Conservation (phyloP, 2,888 invertebrate genomes). For the Xestobium rufovillosum region DNA sequence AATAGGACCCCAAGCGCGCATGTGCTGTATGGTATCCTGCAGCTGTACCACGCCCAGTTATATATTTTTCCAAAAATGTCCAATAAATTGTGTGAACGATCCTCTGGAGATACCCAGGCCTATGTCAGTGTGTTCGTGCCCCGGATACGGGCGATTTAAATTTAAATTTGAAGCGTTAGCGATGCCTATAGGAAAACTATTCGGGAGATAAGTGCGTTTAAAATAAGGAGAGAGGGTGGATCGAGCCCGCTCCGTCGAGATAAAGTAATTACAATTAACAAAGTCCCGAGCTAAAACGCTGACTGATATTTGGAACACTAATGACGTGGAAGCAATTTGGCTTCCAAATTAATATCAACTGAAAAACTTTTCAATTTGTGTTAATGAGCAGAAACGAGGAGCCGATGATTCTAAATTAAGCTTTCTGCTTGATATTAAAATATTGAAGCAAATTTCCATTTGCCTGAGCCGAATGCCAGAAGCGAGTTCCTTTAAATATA, state of each 20-base stretch:
- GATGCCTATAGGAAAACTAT: too few relatives aligned
- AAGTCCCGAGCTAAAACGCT: constrained; percentile 27
- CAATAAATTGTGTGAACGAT: too few relatives aligned
- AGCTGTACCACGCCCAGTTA: too few relatives aligned
- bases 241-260: constrained; percentile 24
- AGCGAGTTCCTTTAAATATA: too few relatives aligned
- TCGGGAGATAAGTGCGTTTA: constrained; percentile 16
- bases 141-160: too few relatives aligned
- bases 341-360: constrained; percentile 33
- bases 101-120: too few relatives aligned
- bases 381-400: constrained; percentile 25
- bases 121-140: too few relatives aligned
- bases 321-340: constrained; percentile 37
- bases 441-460: constrained; percentile 18
- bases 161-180: too few relatives aligned
- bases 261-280: constrained; percentile 37
- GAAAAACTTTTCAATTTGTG: constrained; percentile 33
- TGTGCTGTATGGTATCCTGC: too few relatives aligned
- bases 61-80: too few relatives aligned
- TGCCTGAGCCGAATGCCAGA: too few relatives aligned
- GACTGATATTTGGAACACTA: constrained; percentile 33
- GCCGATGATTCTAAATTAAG: constrained; percentile 21
- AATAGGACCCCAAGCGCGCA: too few relatives aligned
- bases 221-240: constrained; percentile 13
- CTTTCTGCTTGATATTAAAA: constrained; percentile 19